A percentile compares a stretch with the other conserved stretches of the same genome.
phyloP scores from a whole-genome alignment of 2,888 invertebrate species.

The Peribatodes rhomboidaria region DNA sequence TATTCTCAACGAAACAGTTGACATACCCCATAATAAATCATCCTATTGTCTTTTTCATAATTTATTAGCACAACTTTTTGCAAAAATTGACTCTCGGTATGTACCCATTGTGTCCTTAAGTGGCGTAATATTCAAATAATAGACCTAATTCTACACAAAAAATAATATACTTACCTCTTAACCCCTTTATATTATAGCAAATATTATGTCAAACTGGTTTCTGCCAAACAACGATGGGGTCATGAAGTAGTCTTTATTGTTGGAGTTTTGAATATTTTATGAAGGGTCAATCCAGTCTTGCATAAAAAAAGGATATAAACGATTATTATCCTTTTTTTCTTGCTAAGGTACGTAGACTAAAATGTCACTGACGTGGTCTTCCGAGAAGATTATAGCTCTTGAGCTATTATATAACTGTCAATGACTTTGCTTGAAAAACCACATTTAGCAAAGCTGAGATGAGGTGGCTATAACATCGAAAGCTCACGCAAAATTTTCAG shows the following conservation, averaged over 20 bases:
- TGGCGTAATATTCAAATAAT: conserved; percentile 73
- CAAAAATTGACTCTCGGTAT: conserved; percentile 53
- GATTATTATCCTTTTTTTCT: background rate
- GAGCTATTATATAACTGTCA: no score
- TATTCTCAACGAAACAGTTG: conserved; percentile 21
- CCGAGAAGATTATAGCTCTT: no score
- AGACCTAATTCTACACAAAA: conserved; percentile 50
- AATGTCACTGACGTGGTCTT: no score
- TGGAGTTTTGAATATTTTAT: conserved; percentile 20
- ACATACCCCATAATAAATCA: conserved; percentile 35
- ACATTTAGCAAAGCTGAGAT: no score
- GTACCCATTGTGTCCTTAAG: conserved; percentile 64
- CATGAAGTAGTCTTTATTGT: conserved; percentile 21
- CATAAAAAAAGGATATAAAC: background rate
- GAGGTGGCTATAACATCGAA: no score
- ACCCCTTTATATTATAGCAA: conserved; percentile 29
- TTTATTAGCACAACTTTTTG: conserved; percentile 34
- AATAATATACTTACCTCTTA: conserved; percentile 49
- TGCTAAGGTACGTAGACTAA: background rate
- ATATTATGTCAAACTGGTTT: conserved; percentile 36
- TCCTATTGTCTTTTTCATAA: conserved; percentile 26
- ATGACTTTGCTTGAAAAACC: no score
- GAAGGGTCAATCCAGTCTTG: conserved; percentile 19
- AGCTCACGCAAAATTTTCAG: no score
- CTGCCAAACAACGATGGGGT: conserved; percentile 11